phyloP scores from a whole-genome alignment of 2,888 invertebrate genomes.

The Drosophila setosimentum region DNA sequence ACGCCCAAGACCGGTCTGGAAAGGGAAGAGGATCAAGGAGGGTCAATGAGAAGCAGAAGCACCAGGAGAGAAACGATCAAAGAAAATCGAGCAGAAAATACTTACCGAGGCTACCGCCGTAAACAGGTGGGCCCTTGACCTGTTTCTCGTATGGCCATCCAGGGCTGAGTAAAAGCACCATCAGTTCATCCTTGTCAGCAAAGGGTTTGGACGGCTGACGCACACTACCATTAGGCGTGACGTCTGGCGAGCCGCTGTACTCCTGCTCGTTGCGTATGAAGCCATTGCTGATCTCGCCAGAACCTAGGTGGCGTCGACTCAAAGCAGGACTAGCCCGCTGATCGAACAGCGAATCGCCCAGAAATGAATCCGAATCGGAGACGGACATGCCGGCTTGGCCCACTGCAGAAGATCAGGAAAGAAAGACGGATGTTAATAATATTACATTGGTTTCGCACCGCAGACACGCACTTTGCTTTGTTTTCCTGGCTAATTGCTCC shows the following conservation, averaged over 20 bases:
- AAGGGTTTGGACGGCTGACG: constrained; percentile 91
- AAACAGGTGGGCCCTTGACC: constrained; percentile 88
- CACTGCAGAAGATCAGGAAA: constrained; percentile 83
- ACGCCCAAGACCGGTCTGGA: constrained; percentile 94
- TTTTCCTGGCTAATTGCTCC: constrained; percentile 88
- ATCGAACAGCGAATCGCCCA: constrained; percentile 92
- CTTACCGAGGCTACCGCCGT: constrained; percentile 93
- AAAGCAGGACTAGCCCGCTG: constrained; percentile 90
- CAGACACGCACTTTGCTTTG: constrained; percentile 87
- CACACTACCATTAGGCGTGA: constrained; percentile 95
- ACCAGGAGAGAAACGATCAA: not conserved
- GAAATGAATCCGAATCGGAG: constrained; percentile 90
- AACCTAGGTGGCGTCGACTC: constrained; percentile 88
- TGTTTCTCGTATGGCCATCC: constrained; percentile 88
- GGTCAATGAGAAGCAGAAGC: not conserved
- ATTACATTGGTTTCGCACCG: not conserved
- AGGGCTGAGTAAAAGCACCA: constrained; percentile 92
- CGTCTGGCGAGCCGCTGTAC: constrained; percentile 87
- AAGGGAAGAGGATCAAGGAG: not conserved
- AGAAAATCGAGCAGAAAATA: not conserved
- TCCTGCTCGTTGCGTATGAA: constrained; percentile 81
- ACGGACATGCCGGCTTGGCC: constrained; percentile 90
- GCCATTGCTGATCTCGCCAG: constrained; percentile 83
- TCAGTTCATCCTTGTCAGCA: constrained; percentile 91
- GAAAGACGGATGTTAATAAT: too few relatives aligned